Percentiles rank a stretch among this genome's conserved stretches.
phyloP scores from a whole-genome alignment of 2,888 invertebrate species.

The Tortrix viridana region DNA sequence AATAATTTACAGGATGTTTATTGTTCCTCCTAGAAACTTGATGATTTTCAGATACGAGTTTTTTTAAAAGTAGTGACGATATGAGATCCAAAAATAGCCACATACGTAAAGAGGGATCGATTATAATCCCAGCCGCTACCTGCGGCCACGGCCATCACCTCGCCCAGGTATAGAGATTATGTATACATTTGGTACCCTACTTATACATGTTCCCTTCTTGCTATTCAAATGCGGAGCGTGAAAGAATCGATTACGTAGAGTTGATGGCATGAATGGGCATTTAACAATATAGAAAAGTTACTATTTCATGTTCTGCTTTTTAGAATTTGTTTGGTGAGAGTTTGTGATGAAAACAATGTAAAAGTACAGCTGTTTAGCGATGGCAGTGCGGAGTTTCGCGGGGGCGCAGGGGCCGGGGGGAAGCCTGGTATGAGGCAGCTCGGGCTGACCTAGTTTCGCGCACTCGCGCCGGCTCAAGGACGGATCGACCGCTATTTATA shows the following conservation, averaged over 20 bases:
- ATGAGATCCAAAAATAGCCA: conserved; percentile 34
- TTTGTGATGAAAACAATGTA: conserved; percentile 41
- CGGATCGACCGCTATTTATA: conserved; percentile 82
- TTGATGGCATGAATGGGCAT: conserved; percentile 53
- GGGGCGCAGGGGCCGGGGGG: conserved; percentile 52
- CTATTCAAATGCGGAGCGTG: conserved; percentile 49
- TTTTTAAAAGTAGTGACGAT: too few relatives aligned
- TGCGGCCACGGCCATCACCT: conserved; percentile 63
- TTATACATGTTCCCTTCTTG: conserved; percentile 50
- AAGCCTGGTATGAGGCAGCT: conserved; percentile 65
- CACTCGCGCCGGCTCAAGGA: conserved; percentile 79
- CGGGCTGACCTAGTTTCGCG: conserved; percentile 78
- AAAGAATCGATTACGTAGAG: conserved; percentile 47
- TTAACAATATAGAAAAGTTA: conserved; percentile 43
- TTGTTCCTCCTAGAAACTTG: too few relatives aligned
- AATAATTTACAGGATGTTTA: too few relatives aligned
- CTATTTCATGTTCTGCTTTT: conserved; percentile 12
- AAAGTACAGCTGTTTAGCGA: conserved; percentile 51
- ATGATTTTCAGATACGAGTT: too few relatives aligned
- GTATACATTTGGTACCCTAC: conserved; percentile 52
- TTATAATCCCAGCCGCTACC: conserved; percentile 72
- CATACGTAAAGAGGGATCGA: conserved; percentile 54
- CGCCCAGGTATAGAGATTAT: conserved; percentile 71
- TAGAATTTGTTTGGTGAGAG: not conserved
- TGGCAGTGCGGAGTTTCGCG: conserved; percentile 39